phyloP scores from a whole-genome alignment of 2,113 vertebrate genomes.

The Okapia johnstoni region DNA sequence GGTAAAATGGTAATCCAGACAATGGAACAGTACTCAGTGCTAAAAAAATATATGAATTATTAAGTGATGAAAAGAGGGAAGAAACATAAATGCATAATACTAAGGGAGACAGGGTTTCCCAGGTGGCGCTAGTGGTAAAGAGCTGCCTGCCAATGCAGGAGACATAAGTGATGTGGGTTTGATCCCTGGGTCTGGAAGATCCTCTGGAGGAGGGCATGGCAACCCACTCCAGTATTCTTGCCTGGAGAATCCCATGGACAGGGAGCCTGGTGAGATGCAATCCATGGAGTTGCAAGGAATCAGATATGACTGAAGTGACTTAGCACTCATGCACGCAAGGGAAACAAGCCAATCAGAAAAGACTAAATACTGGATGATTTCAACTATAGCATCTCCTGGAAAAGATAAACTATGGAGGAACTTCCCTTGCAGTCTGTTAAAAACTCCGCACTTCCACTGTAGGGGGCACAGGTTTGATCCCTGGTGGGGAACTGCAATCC shows the following conservation, averaged over 20 bases:
- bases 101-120: not conserved
- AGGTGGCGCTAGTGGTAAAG: not conserved
- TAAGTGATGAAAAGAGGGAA: not conserved
- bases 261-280: not conserved
- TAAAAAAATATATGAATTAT: not conserved
- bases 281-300: not conserved
- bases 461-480: not conserved
- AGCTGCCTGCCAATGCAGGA: not conserved
- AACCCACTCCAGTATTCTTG: not conserved
- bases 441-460: not conserved
- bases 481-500: not conserved
- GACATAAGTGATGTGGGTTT: not conserved
- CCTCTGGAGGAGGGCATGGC: not conserved
- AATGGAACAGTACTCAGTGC: not conserved
- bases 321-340: not conserved
- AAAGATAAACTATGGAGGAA: not conserved
- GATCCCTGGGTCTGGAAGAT: not conserved
- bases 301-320: not conserved
- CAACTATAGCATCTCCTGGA: not conserved
- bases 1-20: not conserved
- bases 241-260: not conserved
- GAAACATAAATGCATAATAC: not conserved
- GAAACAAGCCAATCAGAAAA: not conserved
- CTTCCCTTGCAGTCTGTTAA: not conserved
- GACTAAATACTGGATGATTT: not conserved